Evolutionary conservation across 64 coral and sea anemone genomes (phyloP), one percentile per base, ranked within the genome.

Genomic region (Platygyra sinensis): DNA sequence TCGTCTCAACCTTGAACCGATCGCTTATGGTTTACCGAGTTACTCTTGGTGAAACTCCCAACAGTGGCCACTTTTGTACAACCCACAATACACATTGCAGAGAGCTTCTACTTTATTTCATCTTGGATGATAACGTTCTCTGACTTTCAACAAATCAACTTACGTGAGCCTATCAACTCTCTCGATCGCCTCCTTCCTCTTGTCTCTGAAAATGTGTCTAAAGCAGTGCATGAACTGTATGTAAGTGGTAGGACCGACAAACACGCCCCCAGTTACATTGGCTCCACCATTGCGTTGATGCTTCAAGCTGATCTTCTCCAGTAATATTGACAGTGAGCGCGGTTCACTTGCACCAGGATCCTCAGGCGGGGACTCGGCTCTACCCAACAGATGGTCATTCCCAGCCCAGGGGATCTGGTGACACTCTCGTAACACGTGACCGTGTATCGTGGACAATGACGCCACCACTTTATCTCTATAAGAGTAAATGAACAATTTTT

Each of bases 361-460:
- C 31, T 32, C 25, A 2, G 93, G 60, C 12, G 92, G 76, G 25
- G 96, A 94, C 78, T 72, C 79, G 28, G 93, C 76, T 32, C 60
- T 30, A 19, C 25, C 57, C 0, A 75, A 63, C 14, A 50, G 11
- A 30, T 78, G 65, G 25, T 88, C 90, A 8, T 90, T 75, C 22
- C 97, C 97, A 39, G 87, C 91, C 94, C 97, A 99, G 16, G 97
- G 97, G 5, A 96, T 96, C 67, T 99, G 97, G 59, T 99, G 97
- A 59, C 97, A 99, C 60, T 91, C 91, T 86, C 91, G 74, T 60
- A 99, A 61, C 55, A 99, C 97, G 74, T 93, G 91, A 67, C 91
- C 91, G 62, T 99, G 97, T 22, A 99, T 99, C 2, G 91, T 93
- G 11, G 97, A 95, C 9, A 99, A 72, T 24, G 93, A 80, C 22